Evolutionary conservation across 2,113 vertebrate species (phyloP).

Genomic region (Loxodonta africana): DNA sequence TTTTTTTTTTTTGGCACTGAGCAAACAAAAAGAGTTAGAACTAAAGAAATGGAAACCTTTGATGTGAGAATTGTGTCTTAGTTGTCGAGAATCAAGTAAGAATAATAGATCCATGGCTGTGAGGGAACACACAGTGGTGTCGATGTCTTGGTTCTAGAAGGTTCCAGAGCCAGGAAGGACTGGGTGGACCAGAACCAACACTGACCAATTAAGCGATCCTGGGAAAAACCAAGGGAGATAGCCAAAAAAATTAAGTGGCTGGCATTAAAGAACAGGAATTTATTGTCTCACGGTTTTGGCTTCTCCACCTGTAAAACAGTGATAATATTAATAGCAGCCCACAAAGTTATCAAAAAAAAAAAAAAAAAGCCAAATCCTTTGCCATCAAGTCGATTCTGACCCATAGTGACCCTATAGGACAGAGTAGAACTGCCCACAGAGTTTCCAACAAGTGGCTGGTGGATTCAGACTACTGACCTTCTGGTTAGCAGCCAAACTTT

Average conservation of each 20-base stretch:
- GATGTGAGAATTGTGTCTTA: neutral
- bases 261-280: neutral
- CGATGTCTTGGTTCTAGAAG: neutral
- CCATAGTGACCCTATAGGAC: no score
- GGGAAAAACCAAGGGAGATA: neutral
- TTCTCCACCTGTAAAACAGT: neutral
- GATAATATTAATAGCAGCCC: no score
- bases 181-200: neutral
- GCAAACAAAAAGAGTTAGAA: neutral
- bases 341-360: neutral
- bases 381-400: no score
- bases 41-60: neutral
- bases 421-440: no score
- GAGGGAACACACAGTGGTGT: neutral
- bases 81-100: neutral
- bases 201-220: neutral
- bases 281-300: neutral
- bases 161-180: neutral
- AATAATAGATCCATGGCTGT: neutral
- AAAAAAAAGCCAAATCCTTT: no score
- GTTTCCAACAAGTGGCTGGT: no score
- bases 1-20: neutral
- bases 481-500: no score
- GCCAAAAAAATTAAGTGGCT: neutral
- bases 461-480: no score